Evolutionary conservation across 2,888 invertebrate genomes (phyloP).

Genomic region (Melinaea marsaeus): DNA sequence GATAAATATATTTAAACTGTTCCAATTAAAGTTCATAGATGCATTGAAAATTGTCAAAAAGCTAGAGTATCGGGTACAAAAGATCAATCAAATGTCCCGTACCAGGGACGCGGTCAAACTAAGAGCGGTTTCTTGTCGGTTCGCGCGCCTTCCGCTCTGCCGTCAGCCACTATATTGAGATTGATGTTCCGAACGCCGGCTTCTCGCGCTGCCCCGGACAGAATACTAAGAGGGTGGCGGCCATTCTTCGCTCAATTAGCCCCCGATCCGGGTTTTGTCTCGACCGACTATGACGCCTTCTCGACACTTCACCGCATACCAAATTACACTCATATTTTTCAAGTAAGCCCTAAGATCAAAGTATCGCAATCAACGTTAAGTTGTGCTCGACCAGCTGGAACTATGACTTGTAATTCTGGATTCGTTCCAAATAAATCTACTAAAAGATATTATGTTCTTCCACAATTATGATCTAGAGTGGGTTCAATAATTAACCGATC

Average conservation of each 20-base stretch:
- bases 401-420: conserved; percentile 17
- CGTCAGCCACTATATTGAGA: conserved; percentile 75
- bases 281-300: conserved; percentile 49
- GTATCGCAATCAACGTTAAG: conserved; percentile 45
- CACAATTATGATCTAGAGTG: not conserved
- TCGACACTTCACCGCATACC: conserved; percentile 64
- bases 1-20: too few relatives aligned
- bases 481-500: not conserved
- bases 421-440: not conserved
- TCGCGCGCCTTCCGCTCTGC: conserved; percentile 60
- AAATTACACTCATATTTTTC: conserved; percentile 70
- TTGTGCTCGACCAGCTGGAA: conserved; percentile 27
- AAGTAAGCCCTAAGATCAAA: conserved; percentile 61
- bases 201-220: conserved; percentile 50
- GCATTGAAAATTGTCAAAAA: conserved; percentile 13
- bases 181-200: conserved; percentile 67
- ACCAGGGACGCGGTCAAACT: conserved; percentile 48
- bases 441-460: conserved; percentile 9
- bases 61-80: conserved; percentile 23
- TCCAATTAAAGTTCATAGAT: not conserved
- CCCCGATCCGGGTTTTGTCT: conserved; percentile 61
- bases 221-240: conserved; percentile 69
- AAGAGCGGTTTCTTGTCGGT: conserved; percentile 73
- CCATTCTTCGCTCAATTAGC: conserved; percentile 73
- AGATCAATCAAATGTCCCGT: conserved; percentile 62